These are phyloP conservation scores for Lagopus muta DNA, from an alignment of 2,113 vertebrate genomes.

Conservation along the genomic window DNA sequence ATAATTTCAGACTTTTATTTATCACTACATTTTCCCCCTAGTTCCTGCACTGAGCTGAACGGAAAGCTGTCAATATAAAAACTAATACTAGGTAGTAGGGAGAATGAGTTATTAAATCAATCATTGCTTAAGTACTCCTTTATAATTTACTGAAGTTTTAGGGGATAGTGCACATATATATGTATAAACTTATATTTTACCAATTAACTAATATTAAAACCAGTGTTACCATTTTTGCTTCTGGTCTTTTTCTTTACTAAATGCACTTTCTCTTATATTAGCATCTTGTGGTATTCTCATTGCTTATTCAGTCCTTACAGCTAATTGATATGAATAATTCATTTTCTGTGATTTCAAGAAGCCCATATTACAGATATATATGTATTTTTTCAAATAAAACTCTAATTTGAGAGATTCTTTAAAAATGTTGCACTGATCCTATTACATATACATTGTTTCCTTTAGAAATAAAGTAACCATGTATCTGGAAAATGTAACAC, in stretches of 20 bases:
- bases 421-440: not conserved
- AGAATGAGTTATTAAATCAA: not conserved
- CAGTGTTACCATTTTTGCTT: not conserved
- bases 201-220: not conserved
- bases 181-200: not conserved
- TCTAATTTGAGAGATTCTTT: not conserved
- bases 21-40: not conserved
- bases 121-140: not conserved
- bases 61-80: not conserved
- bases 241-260: not conserved
- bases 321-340: not conserved
- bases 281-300: not conserved
- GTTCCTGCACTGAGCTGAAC: not conserved
- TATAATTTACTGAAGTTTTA: not conserved
- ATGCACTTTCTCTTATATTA: not conserved
- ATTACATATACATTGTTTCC: not conserved
- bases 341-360: not conserved
- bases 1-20: not conserved
- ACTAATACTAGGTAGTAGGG: not conserved
- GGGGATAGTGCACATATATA: not conserved
- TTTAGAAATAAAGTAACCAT: not conserved
- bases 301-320: not conserved
- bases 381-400: not conserved
- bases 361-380: not conserved
- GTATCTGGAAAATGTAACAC: not conserved